Conservation (phyloP, 2,113 vertebrate genomes). For the Pyrgilauda ruficollis region DNA sequence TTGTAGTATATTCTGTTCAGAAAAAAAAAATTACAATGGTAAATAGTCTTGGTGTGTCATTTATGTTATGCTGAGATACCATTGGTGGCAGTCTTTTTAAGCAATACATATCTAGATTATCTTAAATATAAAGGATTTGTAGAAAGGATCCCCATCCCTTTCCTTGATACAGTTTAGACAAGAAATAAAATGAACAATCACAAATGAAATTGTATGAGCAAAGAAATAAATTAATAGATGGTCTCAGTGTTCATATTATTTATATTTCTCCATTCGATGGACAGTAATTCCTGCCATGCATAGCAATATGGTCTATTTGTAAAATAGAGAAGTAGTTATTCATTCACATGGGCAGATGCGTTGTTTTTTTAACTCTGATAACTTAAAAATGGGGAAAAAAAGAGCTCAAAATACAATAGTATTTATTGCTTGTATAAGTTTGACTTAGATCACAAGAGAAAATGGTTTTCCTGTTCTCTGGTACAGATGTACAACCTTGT, state of each 20-base stretch:
- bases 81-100: not conserved
- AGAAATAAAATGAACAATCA: not conserved
- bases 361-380: not conserved
- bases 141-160: not conserved
- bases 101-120: not conserved
- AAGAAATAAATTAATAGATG: not conserved
- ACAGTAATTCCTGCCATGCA: not conserved
- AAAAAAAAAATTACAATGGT: not conserved
- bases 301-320: not conserved
- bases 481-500: not conserved
- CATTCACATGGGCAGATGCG: fast-evolving
- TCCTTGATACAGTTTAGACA: not conserved
- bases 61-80: not conserved
- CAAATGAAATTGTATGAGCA: not conserved
- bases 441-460: not conserved
- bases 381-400: not conserved
- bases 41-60: not conserved
- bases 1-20: not conserved
- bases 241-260: not conserved
- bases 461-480: not conserved
- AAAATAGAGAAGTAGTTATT: not conserved
- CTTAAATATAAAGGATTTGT: not conserved
- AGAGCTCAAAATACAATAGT: fast-evolving
- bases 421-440: not conserved
- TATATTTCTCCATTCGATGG: not conserved